phyloP scores from a whole-genome alignment of 37 sponge, comb jelly and placozoan genomes.

The Chondrilla cf. caribensis region DNA sequence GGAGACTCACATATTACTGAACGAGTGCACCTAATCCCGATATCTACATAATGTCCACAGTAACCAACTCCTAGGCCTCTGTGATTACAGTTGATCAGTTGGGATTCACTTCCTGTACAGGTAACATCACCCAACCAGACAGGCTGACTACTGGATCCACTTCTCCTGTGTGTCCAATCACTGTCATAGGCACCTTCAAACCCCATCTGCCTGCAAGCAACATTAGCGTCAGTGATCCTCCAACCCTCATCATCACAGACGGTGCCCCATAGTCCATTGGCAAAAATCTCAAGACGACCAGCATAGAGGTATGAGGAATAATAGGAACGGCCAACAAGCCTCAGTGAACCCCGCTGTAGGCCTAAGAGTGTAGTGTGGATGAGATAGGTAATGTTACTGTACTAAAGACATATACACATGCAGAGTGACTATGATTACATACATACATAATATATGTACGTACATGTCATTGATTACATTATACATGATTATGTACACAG shows the following conservation, averaged over 20 bases:
- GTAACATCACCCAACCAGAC: constrained; percentile 11
- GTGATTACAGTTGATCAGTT: not conserved
- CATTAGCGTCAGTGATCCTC: not conserved
- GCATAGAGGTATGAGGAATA: constrained; percentile 1
- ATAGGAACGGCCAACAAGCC: not conserved
- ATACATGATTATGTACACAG: too few species aligned
- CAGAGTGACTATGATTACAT: too few species aligned
- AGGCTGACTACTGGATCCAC: not conserved
- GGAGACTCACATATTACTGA: not conserved
- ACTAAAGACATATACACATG: too few species aligned
- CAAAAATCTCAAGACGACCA: not conserved
- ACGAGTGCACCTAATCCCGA: not conserved
- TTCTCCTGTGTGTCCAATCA: not conserved
- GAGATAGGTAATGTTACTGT: too few species aligned
- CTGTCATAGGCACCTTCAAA: not conserved
- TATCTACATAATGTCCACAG: not conserved
- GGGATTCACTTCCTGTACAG: not conserved
- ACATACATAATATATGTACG: too few species aligned
- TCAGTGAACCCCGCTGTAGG: not conserved
- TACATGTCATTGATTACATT: too few species aligned
- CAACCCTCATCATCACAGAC: constrained; percentile 20
- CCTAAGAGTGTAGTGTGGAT: not conserved
- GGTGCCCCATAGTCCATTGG: not conserved
- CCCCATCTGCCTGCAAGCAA: constrained; percentile 6
- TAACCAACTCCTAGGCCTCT: not conserved